A percentile compares a stretch with the other conserved stretches of the same genome.
Evolutionary conservation across 2,797 vertebrate genomes (phyloP).

Genomic region (Zalophus californianus): DNA sequence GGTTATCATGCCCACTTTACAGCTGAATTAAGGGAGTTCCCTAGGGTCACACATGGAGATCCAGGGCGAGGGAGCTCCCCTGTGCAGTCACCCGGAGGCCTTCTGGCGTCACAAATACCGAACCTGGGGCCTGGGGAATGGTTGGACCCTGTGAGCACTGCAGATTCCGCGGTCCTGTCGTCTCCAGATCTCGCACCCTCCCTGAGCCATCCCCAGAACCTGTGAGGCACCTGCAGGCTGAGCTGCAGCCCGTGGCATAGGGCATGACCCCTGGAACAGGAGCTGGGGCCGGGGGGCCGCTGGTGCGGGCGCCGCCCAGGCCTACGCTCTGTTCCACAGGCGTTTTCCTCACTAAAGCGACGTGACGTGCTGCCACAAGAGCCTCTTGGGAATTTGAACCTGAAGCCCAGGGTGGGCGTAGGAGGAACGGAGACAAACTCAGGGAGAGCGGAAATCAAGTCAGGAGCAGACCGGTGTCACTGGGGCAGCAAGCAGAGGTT

Average conservation of each 20-base stretch:
- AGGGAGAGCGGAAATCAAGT: not conserved
- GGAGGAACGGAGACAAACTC: not conserved
- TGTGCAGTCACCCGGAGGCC: not conserved
- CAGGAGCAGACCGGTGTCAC: not conserved
- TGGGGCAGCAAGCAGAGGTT: not conserved
- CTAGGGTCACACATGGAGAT: not conserved
- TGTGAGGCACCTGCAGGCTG: not conserved
- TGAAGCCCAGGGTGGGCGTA: not conserved
- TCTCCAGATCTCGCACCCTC: not conserved
- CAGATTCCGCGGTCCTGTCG: not conserved
- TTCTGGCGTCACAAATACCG: not conserved
- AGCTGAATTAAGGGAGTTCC: constrained; percentile 2
- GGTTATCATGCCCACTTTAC: not conserved
- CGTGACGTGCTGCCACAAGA: not conserved
- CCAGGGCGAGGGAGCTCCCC: not conserved
- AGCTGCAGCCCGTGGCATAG: not conserved
- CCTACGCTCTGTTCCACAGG: not conserved
- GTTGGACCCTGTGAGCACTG: not conserved
- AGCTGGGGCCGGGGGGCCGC: not conserved
- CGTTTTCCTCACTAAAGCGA: not conserved
- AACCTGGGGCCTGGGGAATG: not conserved
- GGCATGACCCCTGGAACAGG: not conserved
- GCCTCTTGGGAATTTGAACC: not conserved
- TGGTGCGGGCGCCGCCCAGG: not conserved
- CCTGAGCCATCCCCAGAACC: not conserved